Percentiles rank a stretch among this genome's conserved stretches.
Evolutionary conservation across 2,888 invertebrate species (phyloP).

Genomic region (Oxytorus armatus): DNA sequence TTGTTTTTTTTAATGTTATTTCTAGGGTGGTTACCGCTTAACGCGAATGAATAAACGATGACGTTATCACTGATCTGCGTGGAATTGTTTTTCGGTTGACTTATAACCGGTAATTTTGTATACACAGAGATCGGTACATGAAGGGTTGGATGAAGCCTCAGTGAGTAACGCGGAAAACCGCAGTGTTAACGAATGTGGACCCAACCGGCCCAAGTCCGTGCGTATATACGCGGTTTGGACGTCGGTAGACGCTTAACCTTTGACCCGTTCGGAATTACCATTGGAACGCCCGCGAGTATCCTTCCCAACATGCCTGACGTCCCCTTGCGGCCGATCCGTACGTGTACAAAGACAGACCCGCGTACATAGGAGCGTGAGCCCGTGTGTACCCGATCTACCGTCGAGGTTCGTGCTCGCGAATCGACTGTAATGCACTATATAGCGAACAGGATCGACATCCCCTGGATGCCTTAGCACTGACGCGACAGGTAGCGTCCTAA

Average conservation of each 20-base stretch:
- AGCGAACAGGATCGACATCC: slow-evolving; percentile 28
- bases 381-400: not conserved
- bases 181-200: slow-evolving; percentile 60
- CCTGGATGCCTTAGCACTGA: slow-evolving; percentile 58
- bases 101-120: too few relatives aligned
- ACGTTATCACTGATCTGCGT: too few relatives aligned
- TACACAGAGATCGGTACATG: too few relatives aligned
- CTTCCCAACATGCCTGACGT: slow-evolving; percentile 9
- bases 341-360: slow-evolving; percentile 16
- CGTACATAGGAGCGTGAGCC: not conserved
- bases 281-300: slow-evolving; percentile 43
- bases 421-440: slow-evolving; percentile 33
- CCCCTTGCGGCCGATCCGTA: slow-evolving; percentile 33
- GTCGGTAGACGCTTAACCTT: slow-evolving; percentile 55
- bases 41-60: too few relatives aligned
- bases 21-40: too few relatives aligned
- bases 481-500: slow-evolving; percentile 64
- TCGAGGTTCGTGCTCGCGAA: slow-evolving; percentile 45
- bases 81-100: too few relatives aligned
- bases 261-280: slow-evolving; percentile 59
- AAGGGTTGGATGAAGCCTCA: not conserved
- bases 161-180: slow-evolving; percentile 39
- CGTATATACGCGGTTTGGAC: slow-evolving; percentile 31
- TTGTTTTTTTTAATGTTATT: too few relatives aligned
- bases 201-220: slow-evolving; percentile 48